These are phyloP conservation scores for Anastrepha obliqua DNA, from an alignment of 1,140 invertebrate genomes.

Conservation along the genomic window DNA sequence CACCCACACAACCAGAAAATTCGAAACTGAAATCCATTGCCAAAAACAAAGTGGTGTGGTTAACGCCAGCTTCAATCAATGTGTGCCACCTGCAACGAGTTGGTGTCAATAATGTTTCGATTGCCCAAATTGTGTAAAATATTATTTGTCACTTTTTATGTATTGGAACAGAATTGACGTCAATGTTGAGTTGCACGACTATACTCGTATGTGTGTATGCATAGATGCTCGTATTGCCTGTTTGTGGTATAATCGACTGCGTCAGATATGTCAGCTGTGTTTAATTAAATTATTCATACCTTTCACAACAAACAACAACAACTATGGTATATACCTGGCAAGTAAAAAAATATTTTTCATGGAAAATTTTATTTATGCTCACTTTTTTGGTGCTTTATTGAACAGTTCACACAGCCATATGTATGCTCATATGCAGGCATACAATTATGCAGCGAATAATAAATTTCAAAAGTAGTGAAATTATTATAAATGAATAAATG, in stretches of 20 bases:
- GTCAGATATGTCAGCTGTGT: slow-evolving; percentile 1
- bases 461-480: background rate
- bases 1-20: background rate
- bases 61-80: slow-evolving; percentile 1
- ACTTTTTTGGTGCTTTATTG: background rate
- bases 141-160: slow-evolving; percentile 37
- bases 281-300: slow-evolving; percentile 46
- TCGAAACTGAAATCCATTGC: background rate
- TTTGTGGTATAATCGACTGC: background rate
- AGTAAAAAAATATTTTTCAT: background rate
- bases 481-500: slow-evolving; percentile 35
- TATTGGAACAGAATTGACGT: background rate
- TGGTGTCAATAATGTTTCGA: background rate
- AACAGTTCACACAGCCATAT: background rate
- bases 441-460: background rate
- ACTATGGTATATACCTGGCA: background rate
- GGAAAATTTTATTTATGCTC: slow-evolving; percentile 15
- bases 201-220: background rate
- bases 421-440: too few relatives aligned
- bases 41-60: slow-evolving; percentile 1
- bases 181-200: slow-evolving; percentile 1
- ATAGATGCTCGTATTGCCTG: background rate
- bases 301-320: slow-evolving; percentile 15
- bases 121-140: slow-evolving; percentile 34
- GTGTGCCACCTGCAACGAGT: background rate